These are phyloP conservation scores for Alsophila aescularia DNA, from an alignment of 2,888 invertebrate genomes.

Conservation along the genomic window DNA sequence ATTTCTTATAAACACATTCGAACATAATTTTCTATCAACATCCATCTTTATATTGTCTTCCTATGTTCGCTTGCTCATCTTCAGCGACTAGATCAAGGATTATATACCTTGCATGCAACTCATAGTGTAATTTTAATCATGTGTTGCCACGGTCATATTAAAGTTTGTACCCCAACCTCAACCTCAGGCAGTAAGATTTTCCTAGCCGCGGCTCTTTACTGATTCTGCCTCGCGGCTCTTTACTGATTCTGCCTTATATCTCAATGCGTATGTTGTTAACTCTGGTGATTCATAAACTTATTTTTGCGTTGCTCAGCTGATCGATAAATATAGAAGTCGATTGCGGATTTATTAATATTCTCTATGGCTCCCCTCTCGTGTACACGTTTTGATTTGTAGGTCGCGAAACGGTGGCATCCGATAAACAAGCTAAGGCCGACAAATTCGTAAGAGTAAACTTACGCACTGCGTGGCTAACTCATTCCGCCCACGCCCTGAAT, in stretches of 20 bases:
- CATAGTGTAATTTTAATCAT: too few relatives aligned
- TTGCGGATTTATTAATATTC: constrained; percentile 61
- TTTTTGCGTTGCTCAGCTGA: constrained; percentile 35
- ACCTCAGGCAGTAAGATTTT: too few relatives aligned
- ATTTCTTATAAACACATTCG: too few relatives aligned
- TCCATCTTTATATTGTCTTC: too few relatives aligned
- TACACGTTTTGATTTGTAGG: constrained; percentile 67
- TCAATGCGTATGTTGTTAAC: background rate
- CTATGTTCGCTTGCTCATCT: too few relatives aligned
- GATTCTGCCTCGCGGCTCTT: too few relatives aligned
- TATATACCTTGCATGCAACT: too few relatives aligned
- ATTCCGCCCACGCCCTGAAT: constrained; percentile 53
- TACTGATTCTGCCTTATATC: background rate
- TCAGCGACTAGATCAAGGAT: too few relatives aligned
- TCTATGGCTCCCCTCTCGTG: constrained; percentile 53
- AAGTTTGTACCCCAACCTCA: too few relatives aligned
- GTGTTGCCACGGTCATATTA: too few relatives aligned
- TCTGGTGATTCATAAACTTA: background rate
- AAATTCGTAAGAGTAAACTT: constrained; percentile 60
- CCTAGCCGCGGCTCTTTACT: too few relatives aligned
- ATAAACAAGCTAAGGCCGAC: constrained; percentile 61
- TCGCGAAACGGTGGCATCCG: constrained; percentile 69
- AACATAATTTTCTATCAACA: too few relatives aligned
- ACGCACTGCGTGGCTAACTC: constrained; percentile 43
- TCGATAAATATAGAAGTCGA: constrained; percentile 37